Conservation (phyloP, 1,140 invertebrate species). For the Rhynchophorus ferrugineus region DNA sequence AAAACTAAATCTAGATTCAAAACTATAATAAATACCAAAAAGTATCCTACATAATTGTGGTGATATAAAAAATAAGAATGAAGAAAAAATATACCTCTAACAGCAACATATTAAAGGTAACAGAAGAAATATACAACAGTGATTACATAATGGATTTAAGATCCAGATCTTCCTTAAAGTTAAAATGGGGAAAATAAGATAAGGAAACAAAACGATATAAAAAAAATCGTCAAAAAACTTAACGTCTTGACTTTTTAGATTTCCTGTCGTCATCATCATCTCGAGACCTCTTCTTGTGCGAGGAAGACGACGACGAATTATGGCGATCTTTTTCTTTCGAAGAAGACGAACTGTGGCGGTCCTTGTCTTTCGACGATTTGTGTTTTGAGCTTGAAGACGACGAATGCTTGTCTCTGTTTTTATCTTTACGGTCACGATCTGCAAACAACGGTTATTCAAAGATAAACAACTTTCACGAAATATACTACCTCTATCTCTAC, state of each 20-base stretch:
- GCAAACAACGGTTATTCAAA: constrained; percentile 1
- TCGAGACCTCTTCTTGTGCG: constrained; percentile 56
- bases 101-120: no score
- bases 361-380: constrained; percentile 34
- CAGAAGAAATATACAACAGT: no score
- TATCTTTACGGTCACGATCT: constrained; percentile 18
- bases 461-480: constrained; percentile 1
- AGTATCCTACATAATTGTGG: no score
- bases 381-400: constrained; percentile 30
- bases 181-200: no score
- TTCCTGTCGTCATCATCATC: constrained; percentile 64
- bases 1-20: no score
- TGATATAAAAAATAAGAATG: no score
- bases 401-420: constrained; percentile 39
- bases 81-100: no score
- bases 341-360: constrained; percentile 22
- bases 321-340: constrained; percentile 1
- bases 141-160: no score
- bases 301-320: background rate
- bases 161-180: no score
- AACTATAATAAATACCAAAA: no score
- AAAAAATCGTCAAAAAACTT: constrained; percentile 19
- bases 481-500: constrained; percentile 14
- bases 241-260: constrained; percentile 61
- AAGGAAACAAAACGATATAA: no score